Percentiles rank a stretch among this genome's conserved stretches.
These are phyloP conservation scores for Carapus acus DNA, from an alignment of 2,797 vertebrate genomes.

Conservation along the genomic window DNA sequence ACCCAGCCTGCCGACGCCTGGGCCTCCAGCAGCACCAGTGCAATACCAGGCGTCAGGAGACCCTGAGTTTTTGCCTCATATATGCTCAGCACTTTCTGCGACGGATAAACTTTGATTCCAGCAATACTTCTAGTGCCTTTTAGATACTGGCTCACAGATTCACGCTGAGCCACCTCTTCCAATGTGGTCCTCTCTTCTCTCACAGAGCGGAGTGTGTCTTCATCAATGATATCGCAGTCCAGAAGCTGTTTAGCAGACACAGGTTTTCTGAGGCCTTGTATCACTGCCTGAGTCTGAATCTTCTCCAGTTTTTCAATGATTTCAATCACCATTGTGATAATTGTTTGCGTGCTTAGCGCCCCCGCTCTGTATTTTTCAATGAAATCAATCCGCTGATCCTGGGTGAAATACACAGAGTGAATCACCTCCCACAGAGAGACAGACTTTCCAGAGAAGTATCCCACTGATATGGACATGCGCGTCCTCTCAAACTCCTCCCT, in stretches of 20 bases:
- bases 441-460: slow-evolving; percentile 67
- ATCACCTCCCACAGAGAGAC: slow-evolving; percentile 82
- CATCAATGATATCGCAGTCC: slow-evolving; percentile 78
- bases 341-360: slow-evolving; percentile 56
- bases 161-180: slow-evolving; percentile 66
- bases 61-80: slow-evolving; percentile 62
- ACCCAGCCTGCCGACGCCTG: slow-evolving; percentile 73
- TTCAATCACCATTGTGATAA: slow-evolving; percentile 59
- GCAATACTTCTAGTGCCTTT: slow-evolving; percentile 79
- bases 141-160: slow-evolving; percentile 74
- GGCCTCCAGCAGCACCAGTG: slow-evolving; percentile 67
- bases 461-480: slow-evolving; percentile 58
- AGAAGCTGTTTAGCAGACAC: slow-evolving; percentile 78
- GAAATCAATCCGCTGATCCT: slow-evolving; percentile 71
- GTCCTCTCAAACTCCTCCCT: slow-evolving; percentile 63
- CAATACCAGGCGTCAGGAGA: slow-evolving; percentile 61
- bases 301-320: slow-evolving; percentile 62
- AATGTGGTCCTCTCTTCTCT: slow-evolving; percentile 70
- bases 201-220: slow-evolving; percentile 73
- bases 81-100: slow-evolving; percentile 64
- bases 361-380: slow-evolving; percentile 72
- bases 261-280: slow-evolving; percentile 76
- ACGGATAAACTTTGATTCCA: slow-evolving; percentile 61
- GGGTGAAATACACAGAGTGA: slow-evolving; percentile 79
- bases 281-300: slow-evolving; percentile 46